Conservation (phyloP, 2,113 vertebrate species). For the Morone chrysops region DNA sequence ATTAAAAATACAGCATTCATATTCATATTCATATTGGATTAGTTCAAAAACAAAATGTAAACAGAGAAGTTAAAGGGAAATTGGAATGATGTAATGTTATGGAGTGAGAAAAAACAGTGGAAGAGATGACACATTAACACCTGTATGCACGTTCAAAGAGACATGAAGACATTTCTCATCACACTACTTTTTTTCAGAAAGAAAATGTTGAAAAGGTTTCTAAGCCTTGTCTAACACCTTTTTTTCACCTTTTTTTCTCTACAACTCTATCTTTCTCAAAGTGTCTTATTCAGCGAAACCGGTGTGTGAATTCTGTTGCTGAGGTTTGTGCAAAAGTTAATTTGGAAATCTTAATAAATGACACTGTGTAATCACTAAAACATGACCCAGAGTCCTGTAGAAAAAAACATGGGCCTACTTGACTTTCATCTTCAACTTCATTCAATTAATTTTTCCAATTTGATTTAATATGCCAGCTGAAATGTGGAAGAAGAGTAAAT, state of each 20-base stretch:
- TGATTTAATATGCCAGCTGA: conserved; percentile 46
- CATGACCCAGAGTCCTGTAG: conserved; percentile 22
- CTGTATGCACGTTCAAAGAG: background rate
- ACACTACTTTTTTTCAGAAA: conserved; percentile 6
- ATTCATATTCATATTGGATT: background rate
- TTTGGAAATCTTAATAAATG: conserved; percentile 28
- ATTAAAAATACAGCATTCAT: background rate
- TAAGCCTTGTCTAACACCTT: background rate
- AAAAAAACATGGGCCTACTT: background rate
- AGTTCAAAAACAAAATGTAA: background rate
- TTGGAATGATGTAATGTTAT: background rate
- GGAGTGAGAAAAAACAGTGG: background rate
- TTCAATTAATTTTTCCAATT: conserved; percentile 41
- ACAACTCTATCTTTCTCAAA: background rate
- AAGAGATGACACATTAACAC: background rate
- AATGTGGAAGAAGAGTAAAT: conserved; percentile 54
- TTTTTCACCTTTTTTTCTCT: background rate
- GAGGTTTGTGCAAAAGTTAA: conserved; percentile 49
- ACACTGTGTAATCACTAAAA: conserved; percentile 51
- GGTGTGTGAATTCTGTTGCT: conserved; percentile 23
- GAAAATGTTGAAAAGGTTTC: conserved; percentile 15
- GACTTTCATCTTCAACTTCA: conserved; percentile 57
- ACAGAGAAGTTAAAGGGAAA: background rate
- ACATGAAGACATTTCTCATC: conserved; percentile 2
- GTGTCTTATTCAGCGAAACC: conserved; percentile 41